A percentile compares a stretch with the other conserved stretches of the same genome.
Conservation (phyloP, 53 echinoderm and acorn worm species). For the Antedon mediterranea region DNA sequence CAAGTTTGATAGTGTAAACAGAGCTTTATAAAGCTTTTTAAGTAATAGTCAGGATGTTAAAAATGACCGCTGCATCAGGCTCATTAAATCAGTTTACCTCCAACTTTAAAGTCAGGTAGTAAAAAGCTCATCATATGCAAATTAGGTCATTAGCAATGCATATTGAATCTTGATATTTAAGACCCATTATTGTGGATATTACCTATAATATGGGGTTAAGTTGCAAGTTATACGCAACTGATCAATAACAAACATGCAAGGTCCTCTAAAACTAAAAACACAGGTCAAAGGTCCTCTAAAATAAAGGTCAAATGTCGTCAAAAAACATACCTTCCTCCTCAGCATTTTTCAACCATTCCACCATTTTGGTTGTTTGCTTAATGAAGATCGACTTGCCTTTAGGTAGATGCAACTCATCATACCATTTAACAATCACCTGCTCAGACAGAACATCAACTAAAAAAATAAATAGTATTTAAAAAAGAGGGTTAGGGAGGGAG, state of each 20-base stretch:
- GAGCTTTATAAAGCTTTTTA: too few relatives aligned
- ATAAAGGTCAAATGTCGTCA: too few relatives aligned
- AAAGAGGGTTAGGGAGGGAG: background rate
- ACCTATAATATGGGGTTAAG: too few relatives aligned
- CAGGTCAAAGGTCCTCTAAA: too few relatives aligned
- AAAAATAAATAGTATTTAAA: background rate
- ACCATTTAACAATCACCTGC: constrained; percentile 75
- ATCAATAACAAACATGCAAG: too few relatives aligned
- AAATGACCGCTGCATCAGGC: background rate
- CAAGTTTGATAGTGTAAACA: too few relatives aligned
- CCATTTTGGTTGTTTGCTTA: constrained; percentile 62
- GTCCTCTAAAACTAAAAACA: too few relatives aligned
- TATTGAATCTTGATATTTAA: too few relatives aligned
- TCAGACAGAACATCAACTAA: constrained; percentile 83
- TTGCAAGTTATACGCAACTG: too few relatives aligned
- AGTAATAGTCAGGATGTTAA: too few relatives aligned
- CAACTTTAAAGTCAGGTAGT: background rate
- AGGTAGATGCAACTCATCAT: constrained; percentile 43
- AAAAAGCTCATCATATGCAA: background rate
- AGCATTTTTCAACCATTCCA: constrained; percentile 93
- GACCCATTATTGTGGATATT: too few relatives aligned
- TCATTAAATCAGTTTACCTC: background rate
- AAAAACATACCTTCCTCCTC: constrained; percentile 40
- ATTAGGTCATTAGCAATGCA: background rate
- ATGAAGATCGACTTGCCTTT: constrained; percentile 79